Evolutionary conservation across 2,113 vertebrate species (phyloP), one percentile per base, ranked within the genome.

Genomic region (Zosterops hypoxanthus): DNA sequence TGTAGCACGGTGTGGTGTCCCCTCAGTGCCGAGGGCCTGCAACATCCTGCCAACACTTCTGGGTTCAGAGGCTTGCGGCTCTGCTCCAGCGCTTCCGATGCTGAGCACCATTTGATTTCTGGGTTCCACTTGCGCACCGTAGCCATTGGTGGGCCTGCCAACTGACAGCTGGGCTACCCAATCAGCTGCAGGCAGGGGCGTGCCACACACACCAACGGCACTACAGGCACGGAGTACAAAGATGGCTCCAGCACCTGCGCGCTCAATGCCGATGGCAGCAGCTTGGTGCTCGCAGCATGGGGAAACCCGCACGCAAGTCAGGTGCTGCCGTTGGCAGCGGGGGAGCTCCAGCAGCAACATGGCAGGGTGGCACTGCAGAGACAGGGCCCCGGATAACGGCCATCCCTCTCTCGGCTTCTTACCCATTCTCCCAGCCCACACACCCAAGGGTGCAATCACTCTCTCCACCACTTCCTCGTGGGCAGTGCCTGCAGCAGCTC

Each of bases 71-170:
- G 18, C 18, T 50, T 2, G 1, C 4, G 13, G 65, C 33, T 47
- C 33, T 3, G 4, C 33, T 10, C 26, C 12, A 21, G 24, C 1
- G 0, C 24, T 68, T 36, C 46, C 0, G 0, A 46, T 3, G 12
- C 33, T 20, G 44, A 49, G 44, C 5, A 10, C 33, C 1, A 5
- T 34, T 36, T 28, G 46, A 36, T 26, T 28, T 49, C 65, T 2
- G 5, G n/a, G n/a, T 50, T 50, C 46, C 0, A 2, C 24, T 49
- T 4, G 2, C 0, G 4, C 6, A 5, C 33, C 6, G 4, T 7
- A 20, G 44, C 33, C 5, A 1, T 26, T 47, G 18, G 8, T 49
- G n/a, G 24, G 18, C n/a, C n/a, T 36, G 19, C 65, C 46, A 11
- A 5, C 7, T 6, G 14, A 5, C 9, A 13, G 18, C 19, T 49